Base-by-base conservation (phyloP, 37 sponge, comb jelly and placozoan species). In the Geodia barretti region DNA sequence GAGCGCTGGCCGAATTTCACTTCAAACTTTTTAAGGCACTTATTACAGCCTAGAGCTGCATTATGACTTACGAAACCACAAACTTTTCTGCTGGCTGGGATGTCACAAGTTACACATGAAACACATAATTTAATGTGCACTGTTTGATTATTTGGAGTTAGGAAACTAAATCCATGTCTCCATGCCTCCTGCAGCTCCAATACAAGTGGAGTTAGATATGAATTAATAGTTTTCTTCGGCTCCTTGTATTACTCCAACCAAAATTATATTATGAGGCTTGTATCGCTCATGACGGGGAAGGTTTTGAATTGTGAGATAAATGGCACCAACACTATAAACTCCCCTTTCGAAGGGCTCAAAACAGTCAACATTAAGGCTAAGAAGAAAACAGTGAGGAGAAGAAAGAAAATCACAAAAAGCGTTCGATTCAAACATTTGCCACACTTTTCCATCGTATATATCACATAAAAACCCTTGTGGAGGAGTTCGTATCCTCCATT, bases 51-150 rank as follows among this genome's bases (percentile, higher is more conserved):
- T 34, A 59, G 36, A 5, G 40, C 34, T 4, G 84, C 84, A 24
- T 68, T 39, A 41, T 84, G 64, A 23, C 70, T n/a, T 8, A 71
- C 41, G 11, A 89, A 84, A 25, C 90, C 90, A 84, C 79, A 74
- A 33, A 89, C 64, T 39, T 89, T 89, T 41, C 90, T 72, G 35
- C 73, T 74, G 19, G 90, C 90, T 41, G 90, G 85, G 21, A 89
- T 84, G 39, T 89, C 90, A 80, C 84, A 84, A 73, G 69, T 42
- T 42, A 84, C 54, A 29, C 84, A 80, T 29, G 80, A 36, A 3
- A 89, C 37, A 20, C 65, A 39, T 11, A 74, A 30, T 4, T 77
- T 41, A 59, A 88, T 61, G 5, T 20, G 71, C 14, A 88, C 72
- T 26, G 71, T n/a, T 29, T 62, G 20, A 20, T 7, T 25, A 1